Evolutionary conservation across 30 jellyfish, hydroid and myxozoan genomes (phyloP).

Genomic region (Aurelia coerulea): DNA sequence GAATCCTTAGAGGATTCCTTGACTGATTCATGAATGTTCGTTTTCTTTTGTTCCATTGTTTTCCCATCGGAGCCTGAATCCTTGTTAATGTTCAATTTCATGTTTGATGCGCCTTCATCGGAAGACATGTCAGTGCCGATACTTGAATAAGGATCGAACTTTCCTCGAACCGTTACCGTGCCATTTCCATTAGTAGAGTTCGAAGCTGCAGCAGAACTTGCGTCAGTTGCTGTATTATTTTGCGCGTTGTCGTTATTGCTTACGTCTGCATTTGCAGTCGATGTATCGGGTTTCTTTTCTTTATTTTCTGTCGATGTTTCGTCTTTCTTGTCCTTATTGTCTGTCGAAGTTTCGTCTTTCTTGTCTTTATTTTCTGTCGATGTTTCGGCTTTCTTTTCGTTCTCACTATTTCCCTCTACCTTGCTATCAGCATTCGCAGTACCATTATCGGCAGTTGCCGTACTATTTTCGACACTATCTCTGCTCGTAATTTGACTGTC

Average conservation of each 20-base stretch:
- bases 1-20: background rate
- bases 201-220: background rate
- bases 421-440: background rate
- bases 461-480: constrained; percentile 6
- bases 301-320: background rate
- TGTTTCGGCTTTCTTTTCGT: background rate
- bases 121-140: constrained; percentile 51
- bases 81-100: constrained; percentile 10
- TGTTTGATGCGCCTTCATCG: constrained; percentile 12
- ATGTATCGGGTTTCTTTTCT: background rate
- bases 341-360: constrained; percentile 23
- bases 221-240: background rate
- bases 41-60: constrained; percentile 33
- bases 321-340: background rate
- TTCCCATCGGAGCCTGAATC: constrained; percentile 11
- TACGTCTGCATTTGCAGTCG: background rate
- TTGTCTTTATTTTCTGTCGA: background rate
- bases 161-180: constrained; percentile 20
- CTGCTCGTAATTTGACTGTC: constrained; percentile 6
- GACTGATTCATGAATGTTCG: background rate
- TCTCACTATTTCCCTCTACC: background rate
- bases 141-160: constrained; percentile 43
- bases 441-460: background rate
- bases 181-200: background rate
- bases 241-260: background rate